Conservation (phyloP, 2,888 invertebrate species). For the Cheilosia impressa region DNA sequence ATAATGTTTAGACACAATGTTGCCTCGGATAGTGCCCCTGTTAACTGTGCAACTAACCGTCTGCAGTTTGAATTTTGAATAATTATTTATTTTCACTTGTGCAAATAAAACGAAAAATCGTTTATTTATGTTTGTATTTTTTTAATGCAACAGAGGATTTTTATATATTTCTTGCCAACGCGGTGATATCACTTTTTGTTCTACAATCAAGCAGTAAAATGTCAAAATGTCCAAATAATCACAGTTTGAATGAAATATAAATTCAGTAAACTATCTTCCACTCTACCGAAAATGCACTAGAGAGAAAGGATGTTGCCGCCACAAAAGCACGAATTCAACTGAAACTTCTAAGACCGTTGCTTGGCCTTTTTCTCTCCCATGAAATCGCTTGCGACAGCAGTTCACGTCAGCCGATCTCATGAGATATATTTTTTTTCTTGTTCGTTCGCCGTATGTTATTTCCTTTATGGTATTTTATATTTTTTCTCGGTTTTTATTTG, state of each 20-base stretch:
- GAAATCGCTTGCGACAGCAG: slow-evolving; percentile 64
- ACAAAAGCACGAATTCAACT: slow-evolving; percentile 81
- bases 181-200: slow-evolving; percentile 18
- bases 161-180: slow-evolving; percentile 36
- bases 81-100: slow-evolving; percentile 11
- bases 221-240: not conserved
- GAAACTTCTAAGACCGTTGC: slow-evolving; percentile 79
- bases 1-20: slow-evolving; percentile 66
- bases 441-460: not conserved
- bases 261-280: slow-evolving; percentile 19
- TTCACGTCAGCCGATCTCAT: slow-evolving; percentile 29
- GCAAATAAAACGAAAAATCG: not conserved
- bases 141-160: slow-evolving; percentile 11
- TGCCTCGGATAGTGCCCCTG: slow-evolving; percentile 36
- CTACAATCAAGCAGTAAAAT: not conserved
- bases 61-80: slow-evolving; percentile 22
- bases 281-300: slow-evolving; percentile 2
- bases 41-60: slow-evolving; percentile 20
- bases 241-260: not conserved
- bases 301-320: slow-evolving; percentile 77
- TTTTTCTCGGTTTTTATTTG: slow-evolving; percentile 15
- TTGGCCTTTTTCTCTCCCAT: slow-evolving; percentile 80
- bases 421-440: slow-evolving; percentile 19
- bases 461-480: slow-evolving; percentile 10
- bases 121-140: slow-evolving; percentile 18